Evolutionary conservation across 2,797 vertebrate species (phyloP).

Genomic region (Girardinus metallicus): DNA sequence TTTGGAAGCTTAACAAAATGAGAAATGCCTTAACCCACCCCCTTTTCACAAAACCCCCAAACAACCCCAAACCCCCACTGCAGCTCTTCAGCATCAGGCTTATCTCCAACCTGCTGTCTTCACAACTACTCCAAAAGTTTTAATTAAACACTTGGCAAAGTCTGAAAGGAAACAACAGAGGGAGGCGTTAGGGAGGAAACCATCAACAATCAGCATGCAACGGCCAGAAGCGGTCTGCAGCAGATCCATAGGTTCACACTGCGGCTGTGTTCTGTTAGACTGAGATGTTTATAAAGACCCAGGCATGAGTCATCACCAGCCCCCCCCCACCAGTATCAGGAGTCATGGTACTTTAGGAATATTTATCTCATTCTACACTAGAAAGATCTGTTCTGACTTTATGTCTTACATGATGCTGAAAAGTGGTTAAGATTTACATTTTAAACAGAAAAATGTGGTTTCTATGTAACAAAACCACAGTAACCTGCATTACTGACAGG

Average conservation of each 20-base stretch:
- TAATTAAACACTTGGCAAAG: slow-evolving; percentile 59
- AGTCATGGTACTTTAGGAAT: neutral
- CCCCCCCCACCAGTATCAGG: neutral
- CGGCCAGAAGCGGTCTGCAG: slow-evolving; percentile 37
- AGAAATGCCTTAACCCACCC: slow-evolving; percentile 40
- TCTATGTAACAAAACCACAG: neutral
- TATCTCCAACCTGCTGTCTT: slow-evolving; percentile 65
- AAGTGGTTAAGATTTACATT: neutral
- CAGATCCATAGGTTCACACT: slow-evolving; percentile 35
- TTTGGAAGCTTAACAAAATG: slow-evolving; percentile 43
- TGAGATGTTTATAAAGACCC: neutral
- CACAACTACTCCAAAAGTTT: slow-evolving; percentile 60
- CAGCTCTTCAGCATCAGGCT: slow-evolving; percentile 42
- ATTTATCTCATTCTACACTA: neutral
- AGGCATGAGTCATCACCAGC: neutral
- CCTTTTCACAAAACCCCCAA: slow-evolving; percentile 27
- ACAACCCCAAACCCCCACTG: slow-evolving; percentile 22
- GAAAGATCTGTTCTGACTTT: neutral
- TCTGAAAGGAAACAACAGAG: neutral
- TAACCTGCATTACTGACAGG: neutral
- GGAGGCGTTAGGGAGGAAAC: neutral
- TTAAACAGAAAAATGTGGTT: neutral
- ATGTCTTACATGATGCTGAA: neutral
- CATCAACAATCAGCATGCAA: slow-evolving; percentile 40
- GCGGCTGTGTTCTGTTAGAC: slow-evolving; percentile 37